phyloP scores from a whole-genome alignment of 2,888 invertebrate species.

The Pseudeuparius sepicola region DNA sequence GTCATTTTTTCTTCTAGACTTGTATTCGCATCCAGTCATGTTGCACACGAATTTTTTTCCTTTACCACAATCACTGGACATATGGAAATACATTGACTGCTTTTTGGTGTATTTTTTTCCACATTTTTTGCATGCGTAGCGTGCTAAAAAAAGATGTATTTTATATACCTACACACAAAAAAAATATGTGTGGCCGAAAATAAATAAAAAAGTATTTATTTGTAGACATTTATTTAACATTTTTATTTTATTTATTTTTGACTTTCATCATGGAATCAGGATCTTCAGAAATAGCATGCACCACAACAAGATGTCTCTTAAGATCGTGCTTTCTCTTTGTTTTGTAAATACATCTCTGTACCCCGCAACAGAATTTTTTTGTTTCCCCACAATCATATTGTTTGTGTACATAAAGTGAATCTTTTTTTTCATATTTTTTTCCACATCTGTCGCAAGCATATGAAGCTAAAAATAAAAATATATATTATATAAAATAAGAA shows the following conservation, averaged over 20 bases:
- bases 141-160: background rate
- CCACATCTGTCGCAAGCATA: slow-evolving; percentile 2
- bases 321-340: slow-evolving; percentile 1
- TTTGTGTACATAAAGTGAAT: slow-evolving; percentile 1
- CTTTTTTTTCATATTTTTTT: background rate
- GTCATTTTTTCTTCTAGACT: slow-evolving; percentile 17
- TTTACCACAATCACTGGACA: background rate
- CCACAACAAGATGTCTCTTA: slow-evolving; percentile 2
- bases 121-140: background rate
- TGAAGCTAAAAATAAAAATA: slow-evolving; percentile 1
- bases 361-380: slow-evolving; percentile 1
- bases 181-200: too few relatives aligned
- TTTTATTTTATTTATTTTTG: too few relatives aligned
- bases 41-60: background rate
- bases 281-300: too few relatives aligned
- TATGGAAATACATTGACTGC: background rate
- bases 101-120: background rate
- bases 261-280: too few relatives aligned
- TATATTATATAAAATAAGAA: too few relatives aligned
- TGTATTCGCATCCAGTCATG: slow-evolving; percentile 18
- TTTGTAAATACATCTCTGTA: background rate
- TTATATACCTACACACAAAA: too few relatives aligned
- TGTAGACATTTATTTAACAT: too few relatives aligned
- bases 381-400: slow-evolving; percentile 3
- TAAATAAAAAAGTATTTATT: too few relatives aligned